A percentile compares a stretch with the other conserved stretches of the same genome.
Evolutionary conservation across 2,888 invertebrate species (phyloP).

Genomic region (Nomada fucata): DNA sequence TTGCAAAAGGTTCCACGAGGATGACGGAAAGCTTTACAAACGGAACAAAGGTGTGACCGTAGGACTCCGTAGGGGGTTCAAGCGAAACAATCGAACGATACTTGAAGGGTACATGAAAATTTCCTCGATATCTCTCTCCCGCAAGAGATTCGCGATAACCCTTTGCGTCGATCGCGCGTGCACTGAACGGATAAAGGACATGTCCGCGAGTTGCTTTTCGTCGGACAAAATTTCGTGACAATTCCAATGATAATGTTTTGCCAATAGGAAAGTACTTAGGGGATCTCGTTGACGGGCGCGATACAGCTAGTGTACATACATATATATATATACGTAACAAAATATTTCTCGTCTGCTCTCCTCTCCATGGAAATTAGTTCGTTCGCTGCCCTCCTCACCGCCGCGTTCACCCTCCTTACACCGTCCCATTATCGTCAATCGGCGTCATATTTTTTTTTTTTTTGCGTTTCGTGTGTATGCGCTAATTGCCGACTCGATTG

Average conservation of each 20-base stretch:
- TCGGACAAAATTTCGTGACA: constrained; percentile 10
- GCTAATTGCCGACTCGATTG: constrained; percentile 75
- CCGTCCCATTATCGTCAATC: constrained; percentile 30
- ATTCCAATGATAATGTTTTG: constrained; percentile 13
- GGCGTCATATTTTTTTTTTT: constrained; percentile 21
- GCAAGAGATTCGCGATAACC: background rate
- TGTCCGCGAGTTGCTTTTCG: background rate
- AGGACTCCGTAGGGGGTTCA: too few species aligned
- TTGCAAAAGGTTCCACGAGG: background rate
- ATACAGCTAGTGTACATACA: constrained; percentile 27
- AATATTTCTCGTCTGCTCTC: constrained; percentile 44
- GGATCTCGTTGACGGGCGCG: constrained; percentile 35
- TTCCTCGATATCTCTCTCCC: background rate
- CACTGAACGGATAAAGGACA: constrained; percentile 1
- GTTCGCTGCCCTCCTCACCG: constrained; percentile 17
- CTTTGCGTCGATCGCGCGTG: background rate
- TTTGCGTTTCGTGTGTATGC: constrained; percentile 44
- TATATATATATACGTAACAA: constrained; percentile 43
- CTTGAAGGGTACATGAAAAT: background rate
- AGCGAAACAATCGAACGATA: too few species aligned
- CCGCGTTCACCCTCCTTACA: background rate
- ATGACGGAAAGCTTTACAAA: background rate
- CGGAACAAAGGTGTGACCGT: too few species aligned
- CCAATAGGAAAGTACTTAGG: constrained; percentile 13
- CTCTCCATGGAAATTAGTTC: constrained; percentile 22